Conservation (phyloP, 1,140 invertebrate species). For the Orussus abietinus region DNA sequence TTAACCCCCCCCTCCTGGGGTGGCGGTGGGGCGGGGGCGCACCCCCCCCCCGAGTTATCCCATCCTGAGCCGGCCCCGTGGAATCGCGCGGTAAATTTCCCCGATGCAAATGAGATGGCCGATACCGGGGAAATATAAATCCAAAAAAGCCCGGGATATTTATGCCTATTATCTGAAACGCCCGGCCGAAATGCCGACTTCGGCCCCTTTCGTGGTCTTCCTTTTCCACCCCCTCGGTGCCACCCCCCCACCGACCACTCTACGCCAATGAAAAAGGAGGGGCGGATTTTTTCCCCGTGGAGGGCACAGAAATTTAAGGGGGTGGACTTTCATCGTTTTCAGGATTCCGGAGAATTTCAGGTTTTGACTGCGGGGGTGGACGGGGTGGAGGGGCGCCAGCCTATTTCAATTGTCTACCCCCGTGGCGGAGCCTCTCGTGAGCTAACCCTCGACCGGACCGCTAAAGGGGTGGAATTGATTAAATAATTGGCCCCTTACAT, state of each 20-base stretch:
- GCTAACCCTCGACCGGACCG: slow-evolving; percentile 32
- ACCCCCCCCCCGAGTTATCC: background rate
- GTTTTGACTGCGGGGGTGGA: no score
- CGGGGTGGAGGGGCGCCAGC: slow-evolving; percentile 17
- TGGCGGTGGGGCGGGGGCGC: no score
- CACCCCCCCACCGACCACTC: background rate
- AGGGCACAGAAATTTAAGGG: no score
- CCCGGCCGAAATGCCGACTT: no score
- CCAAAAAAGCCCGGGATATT: slow-evolving; percentile 48
- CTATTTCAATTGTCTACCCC: background rate
- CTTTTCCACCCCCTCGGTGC: background rate
- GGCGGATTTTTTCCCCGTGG: slow-evolving; percentile 47
- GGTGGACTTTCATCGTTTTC: no score
- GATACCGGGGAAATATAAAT: slow-evolving; percentile 52
- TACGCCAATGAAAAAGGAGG: slow-evolving; percentile 19
- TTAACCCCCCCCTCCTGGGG: no score
- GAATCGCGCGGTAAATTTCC: slow-evolving; percentile 17
- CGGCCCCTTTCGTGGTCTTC: no score
- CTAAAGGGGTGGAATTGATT: slow-evolving; percentile 54
- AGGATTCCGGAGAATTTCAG: no score
- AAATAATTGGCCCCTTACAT: slow-evolving; percentile 55
- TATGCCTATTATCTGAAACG: slow-evolving; percentile 46
- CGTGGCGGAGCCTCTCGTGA: background rate
- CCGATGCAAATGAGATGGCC: slow-evolving; percentile 49
- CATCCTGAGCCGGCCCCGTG: background rate